Evolutionary conservation across 2,797 vertebrate species (phyloP).

Genomic region (Hydrocynus forskahlii): DNA sequence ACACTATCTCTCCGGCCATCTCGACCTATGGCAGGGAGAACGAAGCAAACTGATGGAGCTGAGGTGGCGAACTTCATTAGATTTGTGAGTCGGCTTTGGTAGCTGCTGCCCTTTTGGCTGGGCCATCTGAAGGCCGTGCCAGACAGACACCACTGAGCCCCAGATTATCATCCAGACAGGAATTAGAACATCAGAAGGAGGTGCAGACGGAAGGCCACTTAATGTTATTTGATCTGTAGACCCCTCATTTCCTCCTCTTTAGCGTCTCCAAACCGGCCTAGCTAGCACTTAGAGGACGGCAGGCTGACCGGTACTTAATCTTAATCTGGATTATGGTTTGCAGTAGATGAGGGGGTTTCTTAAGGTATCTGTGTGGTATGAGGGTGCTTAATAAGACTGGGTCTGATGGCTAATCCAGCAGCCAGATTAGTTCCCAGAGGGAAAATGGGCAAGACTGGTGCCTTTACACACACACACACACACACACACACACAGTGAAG

Average conservation of each 20-base stretch:
- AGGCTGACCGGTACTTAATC: slow-evolving; percentile 22
- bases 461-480: background rate
- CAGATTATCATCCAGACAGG: slow-evolving; percentile 73
- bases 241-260: slow-evolving; percentile 1
- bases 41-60: slow-evolving; percentile 38
- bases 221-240: slow-evolving; percentile 50
- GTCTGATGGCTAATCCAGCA: slow-evolving; percentile 38
- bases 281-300: slow-evolving; percentile 27
- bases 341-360: slow-evolving; percentile 23
- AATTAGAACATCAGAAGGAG: slow-evolving; percentile 68
- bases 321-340: slow-evolving; percentile 51
- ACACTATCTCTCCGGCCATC: background rate
- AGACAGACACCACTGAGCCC: slow-evolving; percentile 70
- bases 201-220: slow-evolving; percentile 52
- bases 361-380: slow-evolving; percentile 40
- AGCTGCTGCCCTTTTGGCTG: slow-evolving; percentile 41
- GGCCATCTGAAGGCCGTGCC: slow-evolving; percentile 34
- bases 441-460: slow-evolving; percentile 27
- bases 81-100: slow-evolving; percentile 45
- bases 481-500: background rate
- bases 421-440: slow-evolving; percentile 31
- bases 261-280: background rate
- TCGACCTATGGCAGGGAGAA: slow-evolving; percentile 28
- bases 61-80: slow-evolving; percentile 53
- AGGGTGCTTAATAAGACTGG: slow-evolving; percentile 43